Conservation (phyloP, 2,113 vertebrate species). For the Ellobius talpinus region DNA sequence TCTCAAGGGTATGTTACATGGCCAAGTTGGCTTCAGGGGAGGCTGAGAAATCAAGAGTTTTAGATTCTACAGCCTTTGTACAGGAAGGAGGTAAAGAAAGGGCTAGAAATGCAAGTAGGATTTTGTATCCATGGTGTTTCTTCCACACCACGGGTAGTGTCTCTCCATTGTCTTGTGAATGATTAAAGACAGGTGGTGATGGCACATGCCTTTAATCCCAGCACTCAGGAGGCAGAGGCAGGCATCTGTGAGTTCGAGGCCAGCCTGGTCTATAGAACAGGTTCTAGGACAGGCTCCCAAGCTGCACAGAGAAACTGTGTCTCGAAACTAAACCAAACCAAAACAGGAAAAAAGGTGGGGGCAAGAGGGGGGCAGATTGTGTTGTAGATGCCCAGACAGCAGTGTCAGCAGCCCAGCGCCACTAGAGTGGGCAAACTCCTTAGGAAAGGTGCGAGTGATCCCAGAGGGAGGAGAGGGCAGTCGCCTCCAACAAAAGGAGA, state of each 20-base stretch:
- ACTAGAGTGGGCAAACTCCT: background rate
- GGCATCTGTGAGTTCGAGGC: no score
- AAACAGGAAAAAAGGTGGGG: no score
- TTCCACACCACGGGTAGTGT: background rate
- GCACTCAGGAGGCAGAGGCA: no score
- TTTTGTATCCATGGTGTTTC: background rate
- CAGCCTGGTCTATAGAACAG: no score
- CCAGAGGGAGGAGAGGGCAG: background rate
- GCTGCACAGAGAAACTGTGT: no score
- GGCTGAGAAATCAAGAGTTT: background rate
- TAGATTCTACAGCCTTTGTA: background rate
- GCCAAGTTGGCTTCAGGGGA: background rate
- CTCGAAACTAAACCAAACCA: no score
- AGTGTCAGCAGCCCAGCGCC: background rate
- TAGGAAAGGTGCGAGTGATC: background rate
- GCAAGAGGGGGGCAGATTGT: background rate
- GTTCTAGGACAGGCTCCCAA: no score
- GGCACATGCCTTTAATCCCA: rapidly evolving
- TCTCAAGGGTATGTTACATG: background rate
- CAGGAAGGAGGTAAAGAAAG: background rate
- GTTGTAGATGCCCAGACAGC: background rate
- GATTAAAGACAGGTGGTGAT: background rate
- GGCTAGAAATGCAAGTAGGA: background rate
- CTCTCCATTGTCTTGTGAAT: background rate
- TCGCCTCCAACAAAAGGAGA: background rate